Evolutionary conservation across 2,113 vertebrate species (phyloP).

Genomic region (Triplophysa tibetana): DNA sequence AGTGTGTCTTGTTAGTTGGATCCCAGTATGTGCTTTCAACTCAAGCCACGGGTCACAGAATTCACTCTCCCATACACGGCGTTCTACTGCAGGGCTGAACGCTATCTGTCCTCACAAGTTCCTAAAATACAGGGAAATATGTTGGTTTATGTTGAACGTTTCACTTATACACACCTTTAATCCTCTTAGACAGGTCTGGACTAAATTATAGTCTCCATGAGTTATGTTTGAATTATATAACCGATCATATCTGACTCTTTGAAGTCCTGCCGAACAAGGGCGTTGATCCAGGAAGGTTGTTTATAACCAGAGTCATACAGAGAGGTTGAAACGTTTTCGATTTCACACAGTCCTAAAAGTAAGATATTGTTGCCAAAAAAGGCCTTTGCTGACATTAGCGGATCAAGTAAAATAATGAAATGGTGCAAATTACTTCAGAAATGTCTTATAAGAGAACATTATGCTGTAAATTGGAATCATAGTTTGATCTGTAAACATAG

Average conservation of each 20-base stretch:
- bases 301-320: neutral
- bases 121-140: neutral
- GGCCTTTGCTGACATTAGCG: neutral
- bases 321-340: neutral
- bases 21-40: neutral
- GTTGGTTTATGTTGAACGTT: neutral
- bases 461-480: neutral
- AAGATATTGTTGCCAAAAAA: neutral
- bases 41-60: neutral
- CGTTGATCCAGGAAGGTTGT: neutral
- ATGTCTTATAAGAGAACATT: neutral
- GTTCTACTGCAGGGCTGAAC: neutral
- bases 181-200: conserved; percentile 54
- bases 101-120: neutral
- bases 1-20: neutral
- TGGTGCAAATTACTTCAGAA: too few relatives aligned
- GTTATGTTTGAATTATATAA: conserved; percentile 38
- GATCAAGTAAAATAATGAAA: too few relatives aligned
- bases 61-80: neutral
- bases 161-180: conserved; percentile 33
- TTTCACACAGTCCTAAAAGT: neutral
- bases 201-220: conserved; percentile 34
- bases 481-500: conserved; percentile 1
- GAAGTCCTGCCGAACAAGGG: neutral
- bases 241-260: neutral